Evolutionary conservation across 2,113 vertebrate species (phyloP), one percentile per base, ranked within the genome.

Genomic region (Pandion haliaetus): DNA sequence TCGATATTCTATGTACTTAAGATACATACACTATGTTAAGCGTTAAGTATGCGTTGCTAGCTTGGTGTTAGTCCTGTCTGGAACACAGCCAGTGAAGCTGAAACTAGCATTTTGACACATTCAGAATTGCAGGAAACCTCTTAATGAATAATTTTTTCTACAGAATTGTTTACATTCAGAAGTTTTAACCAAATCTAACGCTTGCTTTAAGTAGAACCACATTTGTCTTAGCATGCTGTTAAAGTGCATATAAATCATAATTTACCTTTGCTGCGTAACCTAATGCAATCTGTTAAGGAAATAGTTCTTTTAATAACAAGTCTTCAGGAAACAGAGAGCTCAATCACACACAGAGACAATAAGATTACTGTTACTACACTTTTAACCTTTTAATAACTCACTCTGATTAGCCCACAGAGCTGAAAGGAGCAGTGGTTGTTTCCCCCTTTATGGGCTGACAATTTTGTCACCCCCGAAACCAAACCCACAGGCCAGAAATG

Each of bases 251-350:
- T 91, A 91, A 95, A 97, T 85, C 81, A 91, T 89, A 82, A 95
- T 95, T 95, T 86, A 91, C 81, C 89, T 96, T 92, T 87, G 38
- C 73, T 92, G 47, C 7, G 5, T 92, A 91, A 65, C 40, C 28
- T 95, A 97, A 96, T 96, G 81, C 54, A 94, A 96, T 97, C 86
- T 94, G 93, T 95, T 96, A 97, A 95, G 96, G 95, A 95, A 97
- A 95, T 89, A 96, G 77, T 94, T 93, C 86, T 95, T 96, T 96
- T 96, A 97, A 96, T 91, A 97, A 95, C 86, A 95, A 84, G 70
- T 73, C 77, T 95, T 89, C 94, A 96, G 95, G 95, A 97, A 97
- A 91, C 70, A 89, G 91, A 94, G 29, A 65, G 44, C 86, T 95
- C 92, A 97, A 79, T 84, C 90, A 82, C 83, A 87, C 55, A 91